Evolutionary conservation across 2,113 vertebrate genomes (phyloP).

Genomic region (Gulo gulo): DNA sequence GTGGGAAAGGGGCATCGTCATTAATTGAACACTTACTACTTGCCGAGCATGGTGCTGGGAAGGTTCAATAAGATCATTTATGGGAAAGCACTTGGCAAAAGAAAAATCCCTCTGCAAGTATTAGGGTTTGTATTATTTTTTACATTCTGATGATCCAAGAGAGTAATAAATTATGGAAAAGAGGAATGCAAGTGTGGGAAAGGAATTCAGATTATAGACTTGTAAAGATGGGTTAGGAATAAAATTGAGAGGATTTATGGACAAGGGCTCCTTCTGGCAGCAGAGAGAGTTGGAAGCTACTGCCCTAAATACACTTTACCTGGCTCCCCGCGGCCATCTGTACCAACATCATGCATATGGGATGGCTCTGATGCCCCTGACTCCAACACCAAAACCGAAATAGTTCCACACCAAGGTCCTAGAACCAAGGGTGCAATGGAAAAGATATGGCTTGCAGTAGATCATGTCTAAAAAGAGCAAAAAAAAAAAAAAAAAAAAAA

Average conservation of each 20-base stretch:
- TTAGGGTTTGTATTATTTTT: neutral
- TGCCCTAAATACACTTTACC: neutral
- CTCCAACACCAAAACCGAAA: neutral
- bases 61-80: neutral
- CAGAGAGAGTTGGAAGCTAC: neutral
- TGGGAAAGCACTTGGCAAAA: neutral
- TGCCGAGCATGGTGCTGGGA: neutral
- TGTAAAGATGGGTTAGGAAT: neutral
- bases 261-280: neutral
- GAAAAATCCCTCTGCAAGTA: neutral
- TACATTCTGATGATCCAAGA: neutral
- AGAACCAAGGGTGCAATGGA: neutral
- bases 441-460: neutral
- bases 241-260: neutral
- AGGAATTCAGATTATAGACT: neutral
- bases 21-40: neutral
- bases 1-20: neutral
- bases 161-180: neutral
- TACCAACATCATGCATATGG: too few relatives aligned
- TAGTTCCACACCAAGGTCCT: neutral
- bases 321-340: neutral
- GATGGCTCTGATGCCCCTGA: neutral
- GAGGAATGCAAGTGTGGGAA: neutral
- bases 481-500: neutral
- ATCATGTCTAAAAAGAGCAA: neutral